phyloP scores from a whole-genome alignment of 2,113 vertebrate species.

The Quiscalus mexicanus region DNA sequence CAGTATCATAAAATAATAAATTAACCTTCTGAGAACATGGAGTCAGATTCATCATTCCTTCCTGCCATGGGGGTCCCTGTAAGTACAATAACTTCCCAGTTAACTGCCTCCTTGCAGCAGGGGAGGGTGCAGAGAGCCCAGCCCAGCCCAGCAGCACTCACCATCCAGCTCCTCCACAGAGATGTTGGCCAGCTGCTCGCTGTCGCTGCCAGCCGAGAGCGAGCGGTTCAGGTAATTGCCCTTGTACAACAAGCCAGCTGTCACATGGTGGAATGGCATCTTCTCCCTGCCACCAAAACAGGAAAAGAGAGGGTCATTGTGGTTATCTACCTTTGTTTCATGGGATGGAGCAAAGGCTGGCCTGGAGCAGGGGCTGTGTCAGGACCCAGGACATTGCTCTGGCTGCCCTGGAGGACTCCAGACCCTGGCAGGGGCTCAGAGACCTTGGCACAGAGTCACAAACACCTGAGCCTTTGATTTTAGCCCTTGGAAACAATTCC shows the following conservation, averaged over 20 bases:
- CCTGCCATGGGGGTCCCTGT: too few relatives aligned
- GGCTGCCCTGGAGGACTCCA: too few relatives aligned
- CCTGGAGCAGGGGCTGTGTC: neutral
- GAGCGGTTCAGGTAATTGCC: slow-evolving; percentile 96
- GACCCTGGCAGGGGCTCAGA: too few relatives aligned
- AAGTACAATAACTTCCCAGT: neutral
- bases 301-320: neutral
- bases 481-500: too few relatives aligned
- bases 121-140: neutral
- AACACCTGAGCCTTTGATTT: too few relatives aligned
- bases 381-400: too few relatives aligned
- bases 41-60: too few relatives aligned
- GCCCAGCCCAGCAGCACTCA: slow-evolving; percentile 70
- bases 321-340: neutral
- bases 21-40: too few relatives aligned
- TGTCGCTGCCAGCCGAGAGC: slow-evolving; percentile 92
- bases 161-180: slow-evolving; percentile 95
- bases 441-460: too few relatives aligned
- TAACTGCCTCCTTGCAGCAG: neutral
- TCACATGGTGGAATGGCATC: slow-evolving; percentile 99
- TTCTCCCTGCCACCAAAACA: slow-evolving; percentile 82
- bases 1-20: too few relatives aligned
- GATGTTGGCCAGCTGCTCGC: slow-evolving; percentile 92
- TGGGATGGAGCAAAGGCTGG: neutral
- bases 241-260: slow-evolving; percentile 96